Evolutionary conservation across 2,113 vertebrate genomes (phyloP).

Genomic region (Cavia porcellus): DNA sequence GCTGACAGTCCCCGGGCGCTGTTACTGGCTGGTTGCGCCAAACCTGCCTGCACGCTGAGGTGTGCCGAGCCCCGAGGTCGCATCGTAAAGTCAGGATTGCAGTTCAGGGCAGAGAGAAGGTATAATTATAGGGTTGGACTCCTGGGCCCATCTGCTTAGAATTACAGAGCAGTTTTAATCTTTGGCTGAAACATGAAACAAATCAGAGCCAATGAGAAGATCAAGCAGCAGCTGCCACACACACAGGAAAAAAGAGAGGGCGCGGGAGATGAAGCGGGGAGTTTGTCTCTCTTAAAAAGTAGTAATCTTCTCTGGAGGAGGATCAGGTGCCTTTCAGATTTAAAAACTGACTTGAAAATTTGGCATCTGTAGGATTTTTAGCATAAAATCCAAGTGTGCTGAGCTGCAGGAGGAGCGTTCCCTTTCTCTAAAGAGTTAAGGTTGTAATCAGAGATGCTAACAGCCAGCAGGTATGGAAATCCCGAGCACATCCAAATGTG

Average conservation of each 20-base stretch:
- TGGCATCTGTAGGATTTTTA: neutral
- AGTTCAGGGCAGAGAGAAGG: slow-evolving; percentile 89
- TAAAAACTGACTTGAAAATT: slow-evolving; percentile 19
- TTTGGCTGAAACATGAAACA: slow-evolving; percentile 91
- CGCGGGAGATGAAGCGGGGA: slow-evolving; percentile 84
- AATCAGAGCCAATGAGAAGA: slow-evolving; percentile 89
- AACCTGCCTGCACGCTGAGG: slow-evolving; percentile 84
- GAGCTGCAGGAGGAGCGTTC: neutral
- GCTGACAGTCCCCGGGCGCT: neutral
- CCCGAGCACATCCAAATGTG: neutral
- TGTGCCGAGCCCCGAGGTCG: slow-evolving; percentile 85
- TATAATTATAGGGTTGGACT: slow-evolving; percentile 92
- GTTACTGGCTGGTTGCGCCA: slow-evolving; percentile 77
- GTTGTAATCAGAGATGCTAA: neutral
- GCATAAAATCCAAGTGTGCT: neutral
- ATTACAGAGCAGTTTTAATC: slow-evolving; percentile 92
- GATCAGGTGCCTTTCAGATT: slow-evolving; percentile 54
- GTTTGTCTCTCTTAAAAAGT: slow-evolving; percentile 76
- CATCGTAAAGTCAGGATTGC: slow-evolving; percentile 84
- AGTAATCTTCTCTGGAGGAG: slow-evolving; percentile 64
- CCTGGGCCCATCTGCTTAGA: slow-evolving; percentile 91
- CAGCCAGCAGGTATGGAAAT: neutral
- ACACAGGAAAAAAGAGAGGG: slow-evolving; percentile 63
- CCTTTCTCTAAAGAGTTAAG: neutral
- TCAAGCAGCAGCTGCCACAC: slow-evolving; percentile 90